Conservation (phyloP, 2,113 vertebrate species). For the Brevimyrus niger region DNA sequence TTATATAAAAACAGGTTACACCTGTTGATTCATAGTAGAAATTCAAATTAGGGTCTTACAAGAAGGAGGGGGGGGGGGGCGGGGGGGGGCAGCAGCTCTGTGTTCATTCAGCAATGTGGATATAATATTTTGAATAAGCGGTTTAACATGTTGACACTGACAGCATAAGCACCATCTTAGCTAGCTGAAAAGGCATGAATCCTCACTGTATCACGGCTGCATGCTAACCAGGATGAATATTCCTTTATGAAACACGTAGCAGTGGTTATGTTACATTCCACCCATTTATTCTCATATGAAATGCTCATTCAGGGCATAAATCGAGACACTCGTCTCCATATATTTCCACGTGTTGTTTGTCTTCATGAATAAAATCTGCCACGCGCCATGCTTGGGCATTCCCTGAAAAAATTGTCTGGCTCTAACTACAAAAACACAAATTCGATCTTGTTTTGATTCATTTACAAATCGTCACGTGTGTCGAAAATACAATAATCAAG, state of each 20-base stretch:
- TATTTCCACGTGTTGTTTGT: conserved; percentile 14
- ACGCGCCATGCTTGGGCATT: conserved; percentile 18
- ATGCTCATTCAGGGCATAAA: neutral
- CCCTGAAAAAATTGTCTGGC: neutral
- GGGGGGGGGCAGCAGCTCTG: neutral
- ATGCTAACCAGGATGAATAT: neutral
- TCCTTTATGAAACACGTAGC: neutral
- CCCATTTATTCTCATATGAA: conserved; percentile 6
- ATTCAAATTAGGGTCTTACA: neutral
- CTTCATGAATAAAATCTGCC: conserved; percentile 33
- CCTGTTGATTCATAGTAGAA: neutral
- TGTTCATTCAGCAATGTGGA: neutral
- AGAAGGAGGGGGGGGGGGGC: neutral
- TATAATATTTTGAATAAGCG: neutral
- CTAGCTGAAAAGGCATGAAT: neutral
- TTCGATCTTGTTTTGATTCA: conserved; percentile 22
- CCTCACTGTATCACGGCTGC: neutral
- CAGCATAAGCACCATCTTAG: neutral
- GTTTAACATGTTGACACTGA: conserved; percentile 13
- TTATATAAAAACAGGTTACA: neutral
- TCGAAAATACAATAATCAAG: conserved; percentile 20
- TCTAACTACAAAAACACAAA: conserved; percentile 16
- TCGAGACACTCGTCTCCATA: neutral
- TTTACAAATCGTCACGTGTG: conserved; percentile 29
- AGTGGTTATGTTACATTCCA: neutral